Percentiles rank a stretch among this genome's conserved stretches.
phyloP scores from a whole-genome alignment of 2,888 invertebrate genomes.

The Harpalus rubripes region DNA sequence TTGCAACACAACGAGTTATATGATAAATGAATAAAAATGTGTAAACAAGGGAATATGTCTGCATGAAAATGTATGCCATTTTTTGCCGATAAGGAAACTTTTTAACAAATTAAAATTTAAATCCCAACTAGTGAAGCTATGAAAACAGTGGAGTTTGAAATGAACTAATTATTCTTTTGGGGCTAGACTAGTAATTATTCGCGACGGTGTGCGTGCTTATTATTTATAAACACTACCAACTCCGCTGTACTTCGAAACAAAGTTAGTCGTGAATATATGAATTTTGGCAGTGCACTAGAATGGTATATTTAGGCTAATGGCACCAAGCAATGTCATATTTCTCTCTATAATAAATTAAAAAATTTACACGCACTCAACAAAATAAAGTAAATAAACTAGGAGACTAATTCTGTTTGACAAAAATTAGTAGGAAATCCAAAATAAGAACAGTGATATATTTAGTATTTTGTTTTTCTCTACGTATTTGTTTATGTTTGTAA shows the following conservation, averaged over 20 bases:
- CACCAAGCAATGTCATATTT: constrained; percentile 24
- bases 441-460: constrained; percentile 1
- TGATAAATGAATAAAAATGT: too few species aligned
- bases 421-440: constrained; percentile 3
- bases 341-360: constrained; percentile 13
- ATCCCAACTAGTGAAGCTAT: background rate
- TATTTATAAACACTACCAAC: constrained; percentile 33
- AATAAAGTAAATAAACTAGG: background rate
- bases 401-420: background rate
- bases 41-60: too few species aligned
- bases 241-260: constrained; percentile 20
- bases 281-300: constrained; percentile 26
- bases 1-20: too few species aligned
- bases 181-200: constrained; percentile 7
- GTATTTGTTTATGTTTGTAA: background rate
- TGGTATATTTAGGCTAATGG: constrained; percentile 37
- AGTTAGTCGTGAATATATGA: constrained; percentile 38
- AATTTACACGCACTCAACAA: background rate
- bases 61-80: background rate
- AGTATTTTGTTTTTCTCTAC: background rate
- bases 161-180: constrained; percentile 22
- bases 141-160: background rate
- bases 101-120: constrained; percentile 5
- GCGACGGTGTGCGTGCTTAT: constrained; percentile 5
- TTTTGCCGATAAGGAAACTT: constrained; percentile 3